Evolutionary conservation across 1,140 invertebrate species (phyloP), one percentile per base, ranked within the genome.

Genomic region (Aleiodes sp.): DNA sequence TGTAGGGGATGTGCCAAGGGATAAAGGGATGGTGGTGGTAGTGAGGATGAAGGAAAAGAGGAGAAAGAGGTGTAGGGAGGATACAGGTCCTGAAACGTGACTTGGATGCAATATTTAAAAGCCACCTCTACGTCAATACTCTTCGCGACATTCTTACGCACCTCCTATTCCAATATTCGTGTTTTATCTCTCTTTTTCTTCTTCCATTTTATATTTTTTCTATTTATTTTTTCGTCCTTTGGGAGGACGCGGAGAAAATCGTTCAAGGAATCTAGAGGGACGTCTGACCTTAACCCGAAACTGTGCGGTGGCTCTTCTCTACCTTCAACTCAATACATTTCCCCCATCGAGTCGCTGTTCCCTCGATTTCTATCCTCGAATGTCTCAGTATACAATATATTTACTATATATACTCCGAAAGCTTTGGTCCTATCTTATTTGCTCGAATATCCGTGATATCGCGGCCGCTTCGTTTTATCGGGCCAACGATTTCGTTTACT

Each of bases 101-200:
- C 79, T 81, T 77, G 79, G 78, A 78, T 81, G 74, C 78, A 81
- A 80, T 80, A 81, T 81, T 80, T 81, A 78, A 81, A 81, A 81
- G 46, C 68, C 60, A 72, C 67, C 71, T 68, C 77, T 74, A 78
- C 79, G 79, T 81, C 79, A 81, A 81, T 81, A 81, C 78, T 81
- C 76, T 69, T 64, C 46, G 66, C 71, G 71, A 73, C 71, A 70
- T 75, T 64, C 66, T 74, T 73, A 73, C 73, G 68, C 59, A 65
- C 61, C 59, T 70, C 43, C 39, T 46, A 68, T 61, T 74, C 39
- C 65, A 31, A 59, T 56, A 33, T 24, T 68, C 21, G 14, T 57
- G n/a, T 56, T 26, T 26, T 63, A 8, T 39, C 14, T 46, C 46
- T 41, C 19, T 39, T 43, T 41, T 4, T 46, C 28, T 10, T 31